Conservation (phyloP, 2,113 vertebrate genomes). For the Marmota monax region DNA sequence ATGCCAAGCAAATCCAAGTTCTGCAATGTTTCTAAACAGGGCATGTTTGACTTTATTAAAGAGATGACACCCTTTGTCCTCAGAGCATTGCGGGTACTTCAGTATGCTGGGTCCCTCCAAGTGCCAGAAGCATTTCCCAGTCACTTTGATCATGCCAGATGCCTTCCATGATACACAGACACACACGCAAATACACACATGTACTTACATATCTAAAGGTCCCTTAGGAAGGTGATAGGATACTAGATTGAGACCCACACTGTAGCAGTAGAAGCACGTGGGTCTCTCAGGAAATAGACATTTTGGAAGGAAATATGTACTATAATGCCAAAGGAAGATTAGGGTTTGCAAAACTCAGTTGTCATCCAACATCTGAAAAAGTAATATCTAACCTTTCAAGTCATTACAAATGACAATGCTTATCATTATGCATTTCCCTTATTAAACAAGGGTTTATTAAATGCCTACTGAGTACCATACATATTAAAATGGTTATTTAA, state of each 20-base stretch:
- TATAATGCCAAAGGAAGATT: neutral
- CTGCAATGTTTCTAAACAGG: neutral
- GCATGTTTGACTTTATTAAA: neutral
- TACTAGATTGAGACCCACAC: neutral
- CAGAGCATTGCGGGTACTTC: neutral
- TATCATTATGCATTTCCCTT: neutral
- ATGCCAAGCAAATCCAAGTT: neutral
- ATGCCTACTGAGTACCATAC: neutral
- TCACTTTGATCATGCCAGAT: neutral
- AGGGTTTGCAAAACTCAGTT: neutral
- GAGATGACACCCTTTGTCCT: neutral
- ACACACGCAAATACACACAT: neutral
- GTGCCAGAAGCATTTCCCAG: neutral
- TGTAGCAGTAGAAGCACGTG: neutral
- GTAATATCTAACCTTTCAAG: neutral
- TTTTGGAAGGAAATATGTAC: neutral
- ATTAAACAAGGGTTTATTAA: neutral
- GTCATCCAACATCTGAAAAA: neutral
- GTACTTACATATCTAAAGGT: too few relatives aligned
- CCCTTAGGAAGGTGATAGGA: neutral
- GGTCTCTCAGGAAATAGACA: neutral
- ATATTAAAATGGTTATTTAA: constrained; percentile 11
- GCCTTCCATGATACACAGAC: neutral
- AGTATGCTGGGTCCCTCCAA: neutral
- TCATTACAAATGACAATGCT: neutral